Evolutionary conservation across 1,140 invertebrate species (phyloP), one percentile per base, ranked within the genome.

Genomic region (Aphidius gifuensis): DNA sequence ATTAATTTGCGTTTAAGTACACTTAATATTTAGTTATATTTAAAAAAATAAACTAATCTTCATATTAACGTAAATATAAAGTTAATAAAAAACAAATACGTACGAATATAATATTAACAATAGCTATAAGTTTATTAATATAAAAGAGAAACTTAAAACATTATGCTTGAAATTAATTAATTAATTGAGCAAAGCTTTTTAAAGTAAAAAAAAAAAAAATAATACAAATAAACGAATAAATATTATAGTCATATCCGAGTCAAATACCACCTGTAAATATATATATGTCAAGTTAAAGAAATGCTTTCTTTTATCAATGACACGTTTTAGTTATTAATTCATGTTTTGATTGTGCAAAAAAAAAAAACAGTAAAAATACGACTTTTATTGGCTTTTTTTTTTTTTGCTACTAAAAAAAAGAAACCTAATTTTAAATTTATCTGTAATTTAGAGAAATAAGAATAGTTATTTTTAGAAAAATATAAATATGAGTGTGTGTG

Each of bases 211-310:
- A 64, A 64, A 50, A 70, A 68, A 64, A 65, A 72, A 60, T 58
- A 64, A 66, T 69, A 59, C 58, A 69, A 71, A 67, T 50, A 64
- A 56, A 56, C 43, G 67, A 71, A 73, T 69, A 68, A 75, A 73
- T 74, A 65, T 65, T 71, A 73, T 80, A 80, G 78, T 79, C 77
- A 80, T 71, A 76, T 76, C 53, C 76, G 71, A 81, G 79, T 81
- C 79, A 81, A 73, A 72, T 75, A 76, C 60, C 69, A 65, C 68
- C 67, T 80, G 75, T 81, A 79, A 50, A 79, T 78, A 74, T 63
- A 70, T 69, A 70, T 68, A 69, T 72, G 23, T 32, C 23, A 32
- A 32, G 73, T 55, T 11, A 55, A 55, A 11, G 42, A 39, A 39
- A 43, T 53, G 38, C 40, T 53, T 53, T 53, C 38, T 53, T 11